Conservation (phyloP, 2,888 invertebrate genomes). For the Dasypolia templi region DNA sequence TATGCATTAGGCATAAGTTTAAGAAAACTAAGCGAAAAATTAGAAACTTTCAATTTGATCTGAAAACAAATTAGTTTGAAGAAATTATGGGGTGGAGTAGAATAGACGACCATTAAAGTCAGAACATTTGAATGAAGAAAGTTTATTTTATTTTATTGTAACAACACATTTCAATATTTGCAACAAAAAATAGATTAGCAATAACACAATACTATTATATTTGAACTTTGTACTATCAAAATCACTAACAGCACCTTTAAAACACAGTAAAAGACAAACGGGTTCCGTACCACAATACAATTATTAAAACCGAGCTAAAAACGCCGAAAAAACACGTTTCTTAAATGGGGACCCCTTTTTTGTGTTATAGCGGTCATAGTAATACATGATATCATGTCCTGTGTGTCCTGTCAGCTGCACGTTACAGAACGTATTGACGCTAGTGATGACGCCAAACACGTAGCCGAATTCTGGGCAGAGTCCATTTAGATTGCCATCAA, state of each 20-base stretch:
- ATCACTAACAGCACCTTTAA: conserved; percentile 5
- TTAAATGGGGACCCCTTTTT: background rate
- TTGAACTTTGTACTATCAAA: conserved; percentile 29
- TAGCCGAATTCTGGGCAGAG: no score
- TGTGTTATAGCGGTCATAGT: background rate
- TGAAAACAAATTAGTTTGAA: background rate
- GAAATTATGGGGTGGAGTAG: background rate
- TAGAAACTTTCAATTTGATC: background rate
- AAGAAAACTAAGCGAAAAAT: background rate
- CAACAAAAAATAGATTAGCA: background rate
- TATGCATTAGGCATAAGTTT: background rate
- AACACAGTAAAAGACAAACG: conserved; percentile 50
- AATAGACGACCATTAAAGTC: no score
- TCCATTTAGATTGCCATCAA: no score
- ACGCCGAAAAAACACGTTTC: background rate
- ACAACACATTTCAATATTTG: conserved; percentile 11
- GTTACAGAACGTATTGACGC: no score
- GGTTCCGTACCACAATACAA: background rate
- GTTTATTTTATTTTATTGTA: no score
- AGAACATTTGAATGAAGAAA: no score
- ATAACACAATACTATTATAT: background rate
- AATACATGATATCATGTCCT: no score
- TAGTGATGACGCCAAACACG: no score
- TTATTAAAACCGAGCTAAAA: background rate
- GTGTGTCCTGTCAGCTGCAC: no score